These are phyloP conservation scores for Petrolisthes cinctipes DNA, from an alignment of 2,888 invertebrate genomes.

Conservation along the genomic window DNA sequence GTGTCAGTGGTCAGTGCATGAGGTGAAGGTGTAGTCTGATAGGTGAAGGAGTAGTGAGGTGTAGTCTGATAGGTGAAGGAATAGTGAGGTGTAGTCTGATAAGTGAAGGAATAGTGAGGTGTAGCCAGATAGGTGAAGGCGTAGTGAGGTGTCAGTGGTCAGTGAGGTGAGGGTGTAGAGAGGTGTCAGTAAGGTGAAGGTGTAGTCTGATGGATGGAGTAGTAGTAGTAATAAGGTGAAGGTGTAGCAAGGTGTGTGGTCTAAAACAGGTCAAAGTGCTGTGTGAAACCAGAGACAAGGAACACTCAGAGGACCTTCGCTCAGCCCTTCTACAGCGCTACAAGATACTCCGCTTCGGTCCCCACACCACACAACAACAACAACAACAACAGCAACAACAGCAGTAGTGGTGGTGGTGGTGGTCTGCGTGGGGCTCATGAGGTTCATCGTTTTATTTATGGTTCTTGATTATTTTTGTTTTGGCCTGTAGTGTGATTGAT, in stretches of 20 bases:
- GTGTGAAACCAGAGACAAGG: slow-evolving; percentile 87
- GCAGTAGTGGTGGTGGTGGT: too few relatives aligned
- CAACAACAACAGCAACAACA: neutral
- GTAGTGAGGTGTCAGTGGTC: neutral
- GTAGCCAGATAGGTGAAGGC: too few relatives aligned
- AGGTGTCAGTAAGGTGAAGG: neutral
- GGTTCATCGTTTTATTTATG: too few relatives aligned
- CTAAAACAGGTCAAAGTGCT: slow-evolving; percentile 83
- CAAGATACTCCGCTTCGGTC: slow-evolving; percentile 73
- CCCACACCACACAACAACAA: neutral
- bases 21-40: neutral
- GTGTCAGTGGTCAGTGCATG: too few relatives aligned
- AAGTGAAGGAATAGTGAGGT: neutral
- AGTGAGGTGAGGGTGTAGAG: neutral
- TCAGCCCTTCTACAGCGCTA: slow-evolving; percentile 75
- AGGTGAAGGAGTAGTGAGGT: neutral
- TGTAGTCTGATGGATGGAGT: neutral
- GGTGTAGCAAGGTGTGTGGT: slow-evolving; percentile 30
- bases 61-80: too few relatives aligned
- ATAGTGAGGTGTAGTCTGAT: neutral
- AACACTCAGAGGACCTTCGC: slow-evolving; percentile 79
- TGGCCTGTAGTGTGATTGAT: too few relatives aligned
- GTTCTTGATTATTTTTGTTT: too few relatives aligned
- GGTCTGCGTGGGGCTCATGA: too few relatives aligned
- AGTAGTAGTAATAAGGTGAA: neutral